These are phyloP conservation scores for Erebia aethiops DNA, from an alignment of 2,888 invertebrate species.

Conservation along the genomic window DNA sequence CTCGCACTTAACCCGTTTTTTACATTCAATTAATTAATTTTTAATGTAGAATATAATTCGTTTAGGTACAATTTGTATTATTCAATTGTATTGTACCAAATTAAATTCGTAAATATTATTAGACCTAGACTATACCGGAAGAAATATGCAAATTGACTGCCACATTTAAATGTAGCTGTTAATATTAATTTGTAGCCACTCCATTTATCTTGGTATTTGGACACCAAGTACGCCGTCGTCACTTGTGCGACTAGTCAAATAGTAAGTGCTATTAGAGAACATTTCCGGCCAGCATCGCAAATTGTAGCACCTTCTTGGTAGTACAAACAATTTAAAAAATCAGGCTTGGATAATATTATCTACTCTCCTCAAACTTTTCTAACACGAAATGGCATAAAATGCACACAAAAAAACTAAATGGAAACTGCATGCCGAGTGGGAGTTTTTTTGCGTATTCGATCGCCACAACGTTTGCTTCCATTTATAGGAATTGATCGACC, in stretches of 20 bases:
- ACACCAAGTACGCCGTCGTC: not conserved
- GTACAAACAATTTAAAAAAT: too few relatives aligned
- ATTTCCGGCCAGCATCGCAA: not conserved
- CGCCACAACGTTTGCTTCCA: too few relatives aligned
- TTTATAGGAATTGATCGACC: too few relatives aligned
- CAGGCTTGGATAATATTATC: too few relatives aligned
- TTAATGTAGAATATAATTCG: not conserved
- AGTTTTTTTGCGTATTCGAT: too few relatives aligned
- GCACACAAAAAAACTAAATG: too few relatives aligned
- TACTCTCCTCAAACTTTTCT: too few relatives aligned
- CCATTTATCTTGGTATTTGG: not conserved
- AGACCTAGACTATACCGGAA: not conserved
- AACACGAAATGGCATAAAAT: too few relatives aligned
- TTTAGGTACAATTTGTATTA: not conserved
- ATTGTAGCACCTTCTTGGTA: not conserved
- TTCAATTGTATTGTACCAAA: not conserved
- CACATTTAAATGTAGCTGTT: constrained; percentile 2
- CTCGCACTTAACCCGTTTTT: not conserved
- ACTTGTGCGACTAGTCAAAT: too few relatives aligned
- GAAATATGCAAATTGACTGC: constrained; percentile 1
- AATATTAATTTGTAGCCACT: not conserved
- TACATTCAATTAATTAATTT: not conserved
- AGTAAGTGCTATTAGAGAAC: not conserved
- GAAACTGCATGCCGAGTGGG: too few relatives aligned
- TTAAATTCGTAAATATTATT: not conserved